phyloP scores from a whole-genome alignment of 2,113 vertebrate species.

The Vidua chalybeata region DNA sequence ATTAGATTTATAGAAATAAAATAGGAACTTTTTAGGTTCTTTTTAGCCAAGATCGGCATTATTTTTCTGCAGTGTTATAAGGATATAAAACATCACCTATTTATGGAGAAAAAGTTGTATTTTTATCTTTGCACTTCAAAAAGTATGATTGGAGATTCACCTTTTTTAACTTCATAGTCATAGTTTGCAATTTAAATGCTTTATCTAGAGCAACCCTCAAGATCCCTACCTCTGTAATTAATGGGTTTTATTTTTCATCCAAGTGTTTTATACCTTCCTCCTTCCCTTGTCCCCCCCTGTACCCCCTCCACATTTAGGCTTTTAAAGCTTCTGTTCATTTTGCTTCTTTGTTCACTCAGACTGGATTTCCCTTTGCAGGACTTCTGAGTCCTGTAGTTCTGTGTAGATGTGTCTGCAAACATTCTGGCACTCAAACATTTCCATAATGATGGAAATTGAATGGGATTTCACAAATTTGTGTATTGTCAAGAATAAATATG shows the following conservation, averaged over 20 bases:
- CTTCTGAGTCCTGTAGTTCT: neutral
- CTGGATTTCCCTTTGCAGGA: neutral
- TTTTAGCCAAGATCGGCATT: neutral
- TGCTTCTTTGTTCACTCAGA: neutral
- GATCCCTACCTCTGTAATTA: neutral
- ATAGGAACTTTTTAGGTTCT: conserved; percentile 21
- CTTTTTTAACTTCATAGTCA: neutral
- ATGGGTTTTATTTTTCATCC: neutral
- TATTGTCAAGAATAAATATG: conserved; percentile 1
- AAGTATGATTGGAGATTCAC: conserved; percentile 49
- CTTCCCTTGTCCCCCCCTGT: fast-evolving
- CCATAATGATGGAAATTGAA: conserved; percentile 15
- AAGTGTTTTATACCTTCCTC: neutral
- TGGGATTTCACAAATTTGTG: conserved; percentile 8
- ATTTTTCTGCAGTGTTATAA: conserved; percentile 2
- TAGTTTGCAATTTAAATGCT: conserved; percentile 6
- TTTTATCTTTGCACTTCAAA: conserved; percentile 64
- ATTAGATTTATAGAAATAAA: conserved; percentile 34
- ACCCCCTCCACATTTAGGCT: neutral
- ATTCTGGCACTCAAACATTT: conserved; percentile 14
- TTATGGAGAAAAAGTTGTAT: conserved; percentile 40
- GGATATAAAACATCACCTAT: neutral
- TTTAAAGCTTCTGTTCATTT: neutral
- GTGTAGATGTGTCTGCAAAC: neutral
- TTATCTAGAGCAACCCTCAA: conserved; percentile 36